A percentile compares a stretch with the other conserved stretches of the same genome.
phyloP scores from a whole-genome alignment of 2,888 invertebrate genomes.

The Notodonta ziczac region DNA sequence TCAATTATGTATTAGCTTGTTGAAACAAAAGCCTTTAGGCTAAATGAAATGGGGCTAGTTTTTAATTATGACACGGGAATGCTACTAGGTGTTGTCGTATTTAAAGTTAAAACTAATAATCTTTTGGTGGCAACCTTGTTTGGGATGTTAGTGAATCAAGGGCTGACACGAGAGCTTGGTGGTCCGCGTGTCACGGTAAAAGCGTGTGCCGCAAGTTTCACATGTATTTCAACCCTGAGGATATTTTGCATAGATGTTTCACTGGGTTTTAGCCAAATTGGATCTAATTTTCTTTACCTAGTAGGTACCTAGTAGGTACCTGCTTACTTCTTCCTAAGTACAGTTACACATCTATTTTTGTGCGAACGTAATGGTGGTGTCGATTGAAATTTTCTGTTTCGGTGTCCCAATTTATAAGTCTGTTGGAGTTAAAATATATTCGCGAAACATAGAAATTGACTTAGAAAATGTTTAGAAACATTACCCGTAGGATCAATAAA shows the following conservation, averaged over 20 bases:
- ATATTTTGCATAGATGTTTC: conserved; percentile 67
- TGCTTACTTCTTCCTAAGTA: background rate
- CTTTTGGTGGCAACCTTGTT: conserved; percentile 57
- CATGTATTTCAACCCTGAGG: conserved; percentile 73
- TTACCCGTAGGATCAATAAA: conserved; percentile 10
- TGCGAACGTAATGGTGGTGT: no score
- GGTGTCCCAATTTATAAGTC: no score
- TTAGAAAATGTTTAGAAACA: no score
- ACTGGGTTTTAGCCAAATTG: conserved; percentile 24
- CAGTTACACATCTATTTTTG: no score
- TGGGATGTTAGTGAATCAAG: conserved; percentile 72
- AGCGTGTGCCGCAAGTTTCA: conserved; percentile 72
- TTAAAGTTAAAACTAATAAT: conserved; percentile 2
- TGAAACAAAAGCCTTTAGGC: background rate
- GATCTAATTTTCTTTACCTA: background rate
- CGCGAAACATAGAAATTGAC: no score
- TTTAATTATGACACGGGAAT: background rate
- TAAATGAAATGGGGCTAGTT: background rate
- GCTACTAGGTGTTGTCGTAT: background rate
- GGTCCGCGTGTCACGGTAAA: conserved; percentile 76
- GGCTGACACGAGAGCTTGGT: conserved; percentile 78
- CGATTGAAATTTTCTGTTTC: no score
- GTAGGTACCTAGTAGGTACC: no score
- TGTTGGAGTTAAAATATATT: no score
- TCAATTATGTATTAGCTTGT: background rate